Evolutionary conservation across 92 coral and sea anemone species (phyloP), one percentile per base, ranked within the genome.

Genomic region (Epizoanthus rinbou): DNA sequence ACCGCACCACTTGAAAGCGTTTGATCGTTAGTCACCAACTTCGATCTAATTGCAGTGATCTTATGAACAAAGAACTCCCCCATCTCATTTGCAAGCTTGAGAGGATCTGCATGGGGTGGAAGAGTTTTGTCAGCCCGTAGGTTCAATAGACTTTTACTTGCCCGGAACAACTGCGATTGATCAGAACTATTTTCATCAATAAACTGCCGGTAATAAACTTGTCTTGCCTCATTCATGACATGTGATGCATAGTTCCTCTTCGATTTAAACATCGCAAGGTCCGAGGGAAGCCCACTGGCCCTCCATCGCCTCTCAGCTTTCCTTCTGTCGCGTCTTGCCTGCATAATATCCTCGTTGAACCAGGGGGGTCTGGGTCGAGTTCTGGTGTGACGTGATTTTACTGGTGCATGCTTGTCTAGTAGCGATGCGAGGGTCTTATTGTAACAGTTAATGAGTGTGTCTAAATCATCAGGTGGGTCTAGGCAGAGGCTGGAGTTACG

Each of bases 221-320:
- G 21, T 6, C 85, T 70, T 0, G 90, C 93, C 70, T 21, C 74
- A 58, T 82, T 69, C 86, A 71, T 71, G 7, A 82, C 11, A 52
- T 67, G 21, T 0, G 80, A 54, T 4, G 71, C 80, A 22, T 25
- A 23, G 64, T 80, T 69, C 60, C 80, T 76, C 64, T 76, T 64
- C 0, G 21, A 74, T 85, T 75, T 47, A 15, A 83, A 83, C 52
- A 69, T 52, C 28, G 83, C 87, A 37, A 83, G 87, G 67, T 78
- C 57, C 7, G 39, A 81, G 39, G 83, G 73, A 5, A 70, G 75
- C 21, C 75, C 52, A 14, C 50, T 87, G 21, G 90, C 72, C 60
- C 87, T 73, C 87, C 90, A 87, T 62, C 80, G n/a, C 52, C 89
- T 71, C 79, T 85, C 89, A 57, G 89, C 91, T 79, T 71, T 88